Conservation (phyloP, 2,888 invertebrate genomes). For the Pachycephus smyrnensis region DNA sequence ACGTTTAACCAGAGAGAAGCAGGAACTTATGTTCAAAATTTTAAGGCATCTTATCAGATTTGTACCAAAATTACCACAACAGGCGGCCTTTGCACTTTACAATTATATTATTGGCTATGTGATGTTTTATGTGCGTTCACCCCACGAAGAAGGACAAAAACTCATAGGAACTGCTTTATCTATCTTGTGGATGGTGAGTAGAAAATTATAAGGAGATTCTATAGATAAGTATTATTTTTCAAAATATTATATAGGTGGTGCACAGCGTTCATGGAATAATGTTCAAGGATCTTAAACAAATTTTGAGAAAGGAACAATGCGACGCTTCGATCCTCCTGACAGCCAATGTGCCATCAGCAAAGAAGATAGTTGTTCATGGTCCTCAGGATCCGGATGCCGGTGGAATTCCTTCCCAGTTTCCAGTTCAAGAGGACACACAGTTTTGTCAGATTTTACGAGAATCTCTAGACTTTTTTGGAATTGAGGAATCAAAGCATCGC, state of each 20-base stretch:
- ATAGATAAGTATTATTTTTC: background rate
- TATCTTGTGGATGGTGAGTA: slow-evolving; percentile 91
- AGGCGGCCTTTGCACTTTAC: slow-evolving; percentile 97
- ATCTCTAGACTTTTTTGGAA: slow-evolving; percentile 96
- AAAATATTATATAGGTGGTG: slow-evolving; percentile 77
- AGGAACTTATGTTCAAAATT: slow-evolving; percentile 94
- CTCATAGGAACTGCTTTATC: slow-evolving; percentile 95
- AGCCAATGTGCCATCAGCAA: slow-evolving; percentile 99
- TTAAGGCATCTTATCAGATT: slow-evolving; percentile 92
- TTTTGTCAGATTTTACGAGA: slow-evolving; percentile 95
- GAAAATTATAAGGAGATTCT: background rate
- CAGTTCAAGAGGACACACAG: slow-evolving; percentile 97
- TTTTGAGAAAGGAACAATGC: slow-evolving; percentile 97
- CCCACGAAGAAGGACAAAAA: slow-evolving; percentile 95
- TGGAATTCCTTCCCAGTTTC: slow-evolving; percentile 98
- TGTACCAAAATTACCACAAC: slow-evolving; percentile 92
- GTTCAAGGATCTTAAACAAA: slow-evolving; percentile 99
- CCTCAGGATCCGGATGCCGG: slow-evolving; percentile 89
- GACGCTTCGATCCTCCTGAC: slow-evolving; percentile 97
- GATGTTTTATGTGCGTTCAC: slow-evolving; percentile 98
- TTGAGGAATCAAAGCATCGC: slow-evolving; percentile 88
- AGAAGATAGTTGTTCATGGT: slow-evolving; percentile 98
- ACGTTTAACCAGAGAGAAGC: slow-evolving; percentile 91
- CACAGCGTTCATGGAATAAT: slow-evolving; percentile 99
- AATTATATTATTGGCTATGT: slow-evolving; percentile 99